These are phyloP conservation scores for Loris lydekkerianus DNA, from an alignment of 2,797 vertebrate genomes.

Conservation along the genomic window DNA sequence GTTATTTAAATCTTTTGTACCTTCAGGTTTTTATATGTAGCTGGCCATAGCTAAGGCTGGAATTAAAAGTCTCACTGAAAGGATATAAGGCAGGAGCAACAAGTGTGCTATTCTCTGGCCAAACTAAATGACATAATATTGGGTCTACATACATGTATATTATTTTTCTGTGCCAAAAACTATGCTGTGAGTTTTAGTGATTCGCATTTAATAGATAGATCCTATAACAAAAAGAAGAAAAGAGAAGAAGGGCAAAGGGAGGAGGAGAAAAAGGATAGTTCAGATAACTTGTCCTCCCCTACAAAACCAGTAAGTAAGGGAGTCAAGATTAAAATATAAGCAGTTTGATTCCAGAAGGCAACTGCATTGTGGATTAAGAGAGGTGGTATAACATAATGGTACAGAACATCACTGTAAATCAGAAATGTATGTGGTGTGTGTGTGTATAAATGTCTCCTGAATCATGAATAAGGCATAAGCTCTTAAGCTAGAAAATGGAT, in stretches of 20 bases:
- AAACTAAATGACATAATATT: neutral
- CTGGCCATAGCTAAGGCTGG: neutral
- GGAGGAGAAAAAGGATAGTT: neutral
- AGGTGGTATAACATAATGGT: neutral
- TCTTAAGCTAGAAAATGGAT: neutral
- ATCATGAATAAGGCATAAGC: neutral
- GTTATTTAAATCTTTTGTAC: neutral
- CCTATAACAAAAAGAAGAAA: neutral
- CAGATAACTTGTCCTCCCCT: neutral
- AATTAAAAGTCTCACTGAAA: neutral
- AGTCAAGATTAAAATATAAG: neutral
- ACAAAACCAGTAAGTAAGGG: neutral
- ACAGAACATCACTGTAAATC: neutral
- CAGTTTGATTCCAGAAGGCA: neutral
- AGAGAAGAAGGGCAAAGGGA: neutral
- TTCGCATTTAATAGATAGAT: neutral
- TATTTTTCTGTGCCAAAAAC: neutral
- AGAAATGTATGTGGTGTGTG: neutral
- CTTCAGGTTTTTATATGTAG: neutral
- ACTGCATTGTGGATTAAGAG: neutral
- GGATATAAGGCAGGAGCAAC: neutral
- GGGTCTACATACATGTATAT: neutral
- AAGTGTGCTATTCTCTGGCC: neutral
- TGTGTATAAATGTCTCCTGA: rapidly evolving
- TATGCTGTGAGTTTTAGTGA: neutral